Percentiles rank a stretch among this genome's conserved stretches.
Conservation (phyloP, 2,797 vertebrate species). For the Enteromius trimaculatus region DNA sequence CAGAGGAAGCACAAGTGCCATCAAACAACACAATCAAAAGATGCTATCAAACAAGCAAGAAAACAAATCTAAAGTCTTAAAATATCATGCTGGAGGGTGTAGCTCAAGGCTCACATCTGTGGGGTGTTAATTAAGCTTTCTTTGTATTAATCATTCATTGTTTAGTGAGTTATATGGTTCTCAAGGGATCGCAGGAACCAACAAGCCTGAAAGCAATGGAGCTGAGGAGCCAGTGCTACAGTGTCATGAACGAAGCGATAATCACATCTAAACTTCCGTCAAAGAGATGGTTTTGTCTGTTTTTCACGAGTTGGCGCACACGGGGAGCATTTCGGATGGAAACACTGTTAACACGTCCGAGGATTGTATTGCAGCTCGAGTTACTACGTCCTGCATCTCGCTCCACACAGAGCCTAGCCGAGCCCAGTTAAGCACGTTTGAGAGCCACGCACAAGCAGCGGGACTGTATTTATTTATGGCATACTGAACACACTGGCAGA, state of each 20-base stretch:
- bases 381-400: slow-evolving; percentile 46
- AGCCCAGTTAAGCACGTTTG: neutral
- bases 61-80: neutral
- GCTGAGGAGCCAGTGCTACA: slow-evolving; percentile 10
- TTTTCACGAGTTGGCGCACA: slow-evolving; percentile 36
- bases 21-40: neutral
- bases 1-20: neutral
- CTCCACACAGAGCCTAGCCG: neutral
- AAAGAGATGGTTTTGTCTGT: slow-evolving; percentile 4
- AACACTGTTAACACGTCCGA: slow-evolving; percentile 60
- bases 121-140: slow-evolving; percentile 14
- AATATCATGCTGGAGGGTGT: neutral
- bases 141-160: slow-evolving; percentile 38
- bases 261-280: neutral
- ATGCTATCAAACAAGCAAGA: neutral
- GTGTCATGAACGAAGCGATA: neutral
- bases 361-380: slow-evolving; percentile 57
- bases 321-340: slow-evolving; percentile 56
- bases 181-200: slow-evolving; percentile 33
- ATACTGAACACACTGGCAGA: slow-evolving; percentile 12
- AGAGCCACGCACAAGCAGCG: neutral
- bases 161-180: slow-evolving; percentile 23
- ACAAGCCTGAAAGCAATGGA: neutral
- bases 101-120: neutral
- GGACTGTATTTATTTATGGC: slow-evolving; percentile 40